Evolutionary conservation across 2,888 invertebrate species (phyloP).

Genomic region (Protodeltote pygarga): DNA sequence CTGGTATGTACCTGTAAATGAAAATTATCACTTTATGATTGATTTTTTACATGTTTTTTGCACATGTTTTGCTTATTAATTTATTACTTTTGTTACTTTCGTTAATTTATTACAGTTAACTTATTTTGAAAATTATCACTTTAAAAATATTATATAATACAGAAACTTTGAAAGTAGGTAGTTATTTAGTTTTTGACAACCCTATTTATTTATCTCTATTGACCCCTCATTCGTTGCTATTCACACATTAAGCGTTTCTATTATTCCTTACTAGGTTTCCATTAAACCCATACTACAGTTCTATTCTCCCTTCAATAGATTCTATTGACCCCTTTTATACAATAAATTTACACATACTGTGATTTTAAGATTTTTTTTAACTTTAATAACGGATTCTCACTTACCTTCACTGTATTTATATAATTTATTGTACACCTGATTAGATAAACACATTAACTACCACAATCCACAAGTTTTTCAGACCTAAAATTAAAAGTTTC

Average conservation of each 20-base stretch:
- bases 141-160: slow-evolving; percentile 16
- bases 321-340: slow-evolving; percentile 22
- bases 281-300: slow-evolving; percentile 20
- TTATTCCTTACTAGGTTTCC: slow-evolving; percentile 17
- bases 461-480: slow-evolving; percentile 7
- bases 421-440: slow-evolving; percentile 14
- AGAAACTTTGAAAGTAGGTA: too few relatives aligned
- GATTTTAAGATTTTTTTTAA: slow-evolving; percentile 9
- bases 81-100: too few relatives aligned
- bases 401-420: slow-evolving; percentile 21
- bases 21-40: slow-evolving; percentile 17
- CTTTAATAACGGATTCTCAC: slow-evolving; percentile 17
- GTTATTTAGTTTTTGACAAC: slow-evolving; percentile 28
- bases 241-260: slow-evolving; percentile 14
- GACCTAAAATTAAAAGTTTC: slow-evolving; percentile 10
- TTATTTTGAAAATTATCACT: slow-evolving; percentile 16
- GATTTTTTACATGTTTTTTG: too few relatives aligned
- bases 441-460: slow-evolving; percentile 9
- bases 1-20: slow-evolving; percentile 16
- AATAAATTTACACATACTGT: slow-evolving; percentile 13
- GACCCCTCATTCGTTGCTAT: slow-evolving; percentile 21
- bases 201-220: slow-evolving; percentile 18
- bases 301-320: slow-evolving; percentile 21
- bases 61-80: too few relatives aligned
- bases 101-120: too few relatives aligned